Conservation (phyloP, 2,113 vertebrate genomes). For the Amphiprion ocellaris region DNA sequence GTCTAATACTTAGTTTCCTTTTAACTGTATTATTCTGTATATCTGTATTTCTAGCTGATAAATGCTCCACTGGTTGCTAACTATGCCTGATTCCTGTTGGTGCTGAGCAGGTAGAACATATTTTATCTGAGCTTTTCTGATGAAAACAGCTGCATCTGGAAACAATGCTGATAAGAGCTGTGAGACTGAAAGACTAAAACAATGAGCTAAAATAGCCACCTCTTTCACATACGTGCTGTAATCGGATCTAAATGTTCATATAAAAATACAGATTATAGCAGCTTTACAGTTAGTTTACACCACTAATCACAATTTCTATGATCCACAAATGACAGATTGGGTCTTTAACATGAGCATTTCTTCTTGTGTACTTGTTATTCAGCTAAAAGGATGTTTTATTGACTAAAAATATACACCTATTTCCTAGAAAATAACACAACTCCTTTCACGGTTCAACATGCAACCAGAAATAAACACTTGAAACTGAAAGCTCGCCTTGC, state of each 20-base stretch:
- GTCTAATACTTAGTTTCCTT: too few relatives aligned
- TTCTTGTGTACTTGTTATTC: neutral
- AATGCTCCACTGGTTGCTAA: too few relatives aligned
- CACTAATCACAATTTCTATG: neutral
- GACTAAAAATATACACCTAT: conserved; percentile 16
- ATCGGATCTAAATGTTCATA: neutral
- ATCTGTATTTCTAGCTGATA: too few relatives aligned
- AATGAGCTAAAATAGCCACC: neutral
- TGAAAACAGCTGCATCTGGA: neutral
- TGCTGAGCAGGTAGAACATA: neutral
- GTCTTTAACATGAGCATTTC: neutral
- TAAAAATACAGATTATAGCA: neutral
- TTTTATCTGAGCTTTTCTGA: neutral
- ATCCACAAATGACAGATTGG: neutral
- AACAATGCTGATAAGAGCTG: neutral
- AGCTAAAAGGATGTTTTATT: conserved; percentile 1
- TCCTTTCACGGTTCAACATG: neutral
- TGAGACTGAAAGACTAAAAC: conserved; percentile 8
- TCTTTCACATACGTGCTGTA: neutral
- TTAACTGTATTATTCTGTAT: too few relatives aligned
- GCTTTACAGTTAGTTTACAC: neutral
- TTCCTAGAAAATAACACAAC: conserved; percentile 21
- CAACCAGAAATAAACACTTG: conserved; percentile 24
- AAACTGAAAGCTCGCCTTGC: conserved; percentile 22
- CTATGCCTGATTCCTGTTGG: too few relatives aligned